Conservation (phyloP, 2,888 invertebrate genomes). For the Lomographa bimaculata region DNA sequence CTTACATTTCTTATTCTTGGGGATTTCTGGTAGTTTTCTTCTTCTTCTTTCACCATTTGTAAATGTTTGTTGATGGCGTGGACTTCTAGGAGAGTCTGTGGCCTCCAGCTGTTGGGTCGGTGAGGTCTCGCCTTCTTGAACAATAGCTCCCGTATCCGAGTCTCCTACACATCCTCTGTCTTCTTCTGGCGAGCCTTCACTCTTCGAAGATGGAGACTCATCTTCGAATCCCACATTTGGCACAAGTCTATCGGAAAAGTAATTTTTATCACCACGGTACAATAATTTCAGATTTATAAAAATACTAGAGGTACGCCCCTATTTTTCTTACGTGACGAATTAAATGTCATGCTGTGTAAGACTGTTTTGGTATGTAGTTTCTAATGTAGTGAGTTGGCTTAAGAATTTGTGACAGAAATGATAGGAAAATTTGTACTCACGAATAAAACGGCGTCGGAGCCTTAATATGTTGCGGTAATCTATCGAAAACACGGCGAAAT, state of each 20-base stretch:
- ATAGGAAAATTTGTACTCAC: conserved; percentile 84
- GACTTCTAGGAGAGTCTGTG: conserved; percentile 58
- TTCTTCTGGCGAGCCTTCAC: conserved; percentile 87
- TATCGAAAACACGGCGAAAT: conserved; percentile 93
- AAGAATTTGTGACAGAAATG: conserved; percentile 7
- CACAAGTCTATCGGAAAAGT: conserved; percentile 85
- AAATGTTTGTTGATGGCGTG: conserved; percentile 66
- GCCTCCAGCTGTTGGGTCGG: conserved; percentile 57
- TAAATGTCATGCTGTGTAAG: conserved; percentile 20
- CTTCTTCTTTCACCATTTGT: conserved; percentile 86
- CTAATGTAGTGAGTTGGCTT: background rate
- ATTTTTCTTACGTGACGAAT: conserved; percentile 41
- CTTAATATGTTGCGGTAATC: conserved; percentile 90
- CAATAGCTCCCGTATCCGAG: conserved; percentile 58
- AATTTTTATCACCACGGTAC: too few relatives aligned
- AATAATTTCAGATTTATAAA: background rate
- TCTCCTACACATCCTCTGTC: conserved; percentile 84
- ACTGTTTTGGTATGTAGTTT: conserved; percentile 16
- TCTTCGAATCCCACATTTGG: conserved; percentile 93
- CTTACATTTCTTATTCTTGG: conserved; percentile 94
- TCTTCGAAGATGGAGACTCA: conserved; percentile 91
- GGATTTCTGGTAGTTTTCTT: conserved; percentile 94
- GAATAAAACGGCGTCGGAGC: conserved; percentile 93
- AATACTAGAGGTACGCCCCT: conserved; percentile 22
- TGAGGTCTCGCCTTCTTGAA: conserved; percentile 45